Percentiles rank a stretch among this genome's conserved stretches.
These are phyloP conservation scores for Labrus mixtus DNA, from an alignment of 2,113 vertebrate genomes.

Conservation along the genomic window DNA sequence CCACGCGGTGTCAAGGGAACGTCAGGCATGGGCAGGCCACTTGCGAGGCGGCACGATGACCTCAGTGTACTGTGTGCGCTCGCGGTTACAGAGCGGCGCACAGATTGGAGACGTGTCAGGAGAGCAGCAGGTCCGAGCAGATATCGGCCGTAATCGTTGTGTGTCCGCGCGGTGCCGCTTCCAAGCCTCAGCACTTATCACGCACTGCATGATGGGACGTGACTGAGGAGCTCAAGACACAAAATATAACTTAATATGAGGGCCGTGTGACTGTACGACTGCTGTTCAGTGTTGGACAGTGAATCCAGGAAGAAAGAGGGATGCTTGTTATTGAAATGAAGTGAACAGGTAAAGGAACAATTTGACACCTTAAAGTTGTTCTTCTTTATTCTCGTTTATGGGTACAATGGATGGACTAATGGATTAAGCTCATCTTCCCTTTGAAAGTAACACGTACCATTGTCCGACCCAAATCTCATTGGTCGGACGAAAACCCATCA, in stretches of 20 bases:
- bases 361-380: too few relatives aligned
- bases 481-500: too few relatives aligned
- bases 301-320: too few relatives aligned
- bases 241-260: constrained; percentile 21
- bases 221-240: constrained; percentile 8
- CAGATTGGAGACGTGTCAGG: constrained; percentile 68
- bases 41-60: constrained; percentile 39
- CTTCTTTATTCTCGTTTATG: too few relatives aligned
- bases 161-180: constrained; percentile 29
- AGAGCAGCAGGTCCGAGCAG: constrained; percentile 59
- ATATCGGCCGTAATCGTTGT: constrained; percentile 65
- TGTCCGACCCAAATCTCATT: too few relatives aligned
- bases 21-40: constrained; percentile 45
- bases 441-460: too few relatives aligned
- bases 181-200: constrained; percentile 51
- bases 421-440: too few relatives aligned
- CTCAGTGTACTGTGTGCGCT: constrained; percentile 23
- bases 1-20: constrained; percentile 52
- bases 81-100: constrained; percentile 43
- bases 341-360: too few relatives aligned
- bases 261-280: background rate
- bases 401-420: too few relatives aligned
- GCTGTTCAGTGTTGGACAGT: background rate
- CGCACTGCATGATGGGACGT: constrained; percentile 21
- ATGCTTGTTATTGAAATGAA: too few relatives aligned